A percentile compares a stretch with the other conserved stretches of the same genome.
Evolutionary conservation across 53 echinoderm and acorn worm genomes (phyloP).

Genomic region (Echinometra lucunter): DNA sequence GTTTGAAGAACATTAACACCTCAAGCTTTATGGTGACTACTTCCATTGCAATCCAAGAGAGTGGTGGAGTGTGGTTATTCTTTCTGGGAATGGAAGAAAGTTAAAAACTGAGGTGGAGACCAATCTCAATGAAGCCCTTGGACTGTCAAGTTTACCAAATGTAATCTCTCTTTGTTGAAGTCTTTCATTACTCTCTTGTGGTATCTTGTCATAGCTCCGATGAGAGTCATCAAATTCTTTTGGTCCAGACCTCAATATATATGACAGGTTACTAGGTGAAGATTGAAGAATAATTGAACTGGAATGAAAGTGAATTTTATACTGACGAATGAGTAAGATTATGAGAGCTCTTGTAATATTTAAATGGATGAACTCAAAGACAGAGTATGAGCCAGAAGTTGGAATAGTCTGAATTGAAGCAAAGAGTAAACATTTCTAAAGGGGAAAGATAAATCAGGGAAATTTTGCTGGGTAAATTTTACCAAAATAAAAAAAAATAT

Average conservation of each 20-base stretch:
- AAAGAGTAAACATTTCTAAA: no score
- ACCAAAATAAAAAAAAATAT: no score
- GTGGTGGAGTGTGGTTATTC: not conserved
- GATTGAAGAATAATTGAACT: not conserved
- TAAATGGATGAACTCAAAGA: not conserved
- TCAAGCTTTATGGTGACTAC: not conserved
- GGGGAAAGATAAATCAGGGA: no score
- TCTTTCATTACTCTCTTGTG: slow-evolving; percentile 12
- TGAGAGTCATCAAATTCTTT: not conserved
- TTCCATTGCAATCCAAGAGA: not conserved
- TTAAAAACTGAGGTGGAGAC: not conserved
- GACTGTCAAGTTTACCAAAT: not conserved
- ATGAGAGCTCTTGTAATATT: not conserved
- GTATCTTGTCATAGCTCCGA: not conserved
- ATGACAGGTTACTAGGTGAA: not conserved
- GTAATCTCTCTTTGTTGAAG: not conserved
- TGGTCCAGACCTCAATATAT: not conserved
- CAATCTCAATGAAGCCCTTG: not conserved
- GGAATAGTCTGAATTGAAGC: no score
- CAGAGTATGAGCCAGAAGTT: no score
- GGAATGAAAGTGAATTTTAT: not conserved
- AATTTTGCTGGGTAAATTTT: no score
- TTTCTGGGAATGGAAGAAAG: not conserved
- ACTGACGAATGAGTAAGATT: not conserved
- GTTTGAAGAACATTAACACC: not conserved